Percentiles rank a stretch among this genome's conserved stretches.
Conservation (phyloP, 1,140 invertebrate species). For the Caenorhabditis inopinata region DNA sequence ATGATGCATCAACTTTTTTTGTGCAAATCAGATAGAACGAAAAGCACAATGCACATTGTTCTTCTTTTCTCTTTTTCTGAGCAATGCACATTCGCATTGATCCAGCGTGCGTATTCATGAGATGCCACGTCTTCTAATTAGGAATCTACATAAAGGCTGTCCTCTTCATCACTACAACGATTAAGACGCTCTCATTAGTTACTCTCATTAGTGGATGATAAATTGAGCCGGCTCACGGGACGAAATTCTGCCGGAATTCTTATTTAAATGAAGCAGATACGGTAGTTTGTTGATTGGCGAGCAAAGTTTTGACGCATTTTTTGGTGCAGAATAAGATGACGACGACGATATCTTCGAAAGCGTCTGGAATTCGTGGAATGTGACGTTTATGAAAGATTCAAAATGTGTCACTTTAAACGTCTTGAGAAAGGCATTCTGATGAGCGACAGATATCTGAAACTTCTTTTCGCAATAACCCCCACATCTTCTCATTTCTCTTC, state of each 20-base stretch:
- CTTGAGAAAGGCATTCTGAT: conserved; percentile 1
- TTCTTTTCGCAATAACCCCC: background rate
- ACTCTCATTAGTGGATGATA: conserved; percentile 11
- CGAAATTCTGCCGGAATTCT: background rate
- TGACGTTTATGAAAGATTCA: background rate
- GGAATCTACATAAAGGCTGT: too few relatives aligned
- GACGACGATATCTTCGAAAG: background rate
- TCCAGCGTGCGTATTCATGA: too few relatives aligned
- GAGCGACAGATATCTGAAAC: conserved; percentile 3
- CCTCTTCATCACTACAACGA: background rate
- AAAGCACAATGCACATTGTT: too few relatives aligned
- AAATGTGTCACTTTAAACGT: background rate
- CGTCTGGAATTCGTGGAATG: background rate
- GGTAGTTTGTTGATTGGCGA: background rate
- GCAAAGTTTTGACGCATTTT: too few relatives aligned
- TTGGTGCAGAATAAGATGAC: too few relatives aligned
- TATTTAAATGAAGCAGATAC: conserved; percentile 5
- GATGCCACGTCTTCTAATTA: too few relatives aligned
- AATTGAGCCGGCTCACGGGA: conserved; percentile 23
- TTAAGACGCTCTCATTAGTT: conserved; percentile 2
- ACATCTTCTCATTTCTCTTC: too few relatives aligned
- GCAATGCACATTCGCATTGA: too few relatives aligned
- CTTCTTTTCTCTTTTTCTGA: too few relatives aligned
- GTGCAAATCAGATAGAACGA: too few relatives aligned
- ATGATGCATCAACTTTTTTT: too few relatives aligned